Conservation (phyloP, 2,113 vertebrate species). For the Platichthys flesus region DNA sequence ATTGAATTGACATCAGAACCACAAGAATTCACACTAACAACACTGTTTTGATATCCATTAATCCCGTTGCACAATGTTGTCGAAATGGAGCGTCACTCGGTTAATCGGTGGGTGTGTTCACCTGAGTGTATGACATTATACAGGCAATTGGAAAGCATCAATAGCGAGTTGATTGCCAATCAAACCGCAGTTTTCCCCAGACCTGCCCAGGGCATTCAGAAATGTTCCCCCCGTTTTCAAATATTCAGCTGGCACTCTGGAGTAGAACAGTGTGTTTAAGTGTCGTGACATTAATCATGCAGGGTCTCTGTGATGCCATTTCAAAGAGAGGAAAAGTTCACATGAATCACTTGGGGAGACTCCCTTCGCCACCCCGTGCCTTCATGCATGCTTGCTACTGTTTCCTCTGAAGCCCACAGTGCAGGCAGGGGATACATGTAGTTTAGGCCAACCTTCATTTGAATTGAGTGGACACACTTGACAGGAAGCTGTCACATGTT, state of each 20-base stretch:
- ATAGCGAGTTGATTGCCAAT: constrained; percentile 55
- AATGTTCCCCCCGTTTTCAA: constrained; percentile 44
- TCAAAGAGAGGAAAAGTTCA: constrained; percentile 75
- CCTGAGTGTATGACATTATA: constrained; percentile 31
- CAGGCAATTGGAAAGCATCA: constrained; percentile 36
- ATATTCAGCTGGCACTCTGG: constrained; percentile 47
- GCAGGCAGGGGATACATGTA: constrained; percentile 27
- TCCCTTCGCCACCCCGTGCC: constrained; percentile 28
- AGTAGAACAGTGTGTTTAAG: constrained; percentile 48
- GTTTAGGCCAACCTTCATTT: constrained; percentile 33
- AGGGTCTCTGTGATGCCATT: constrained; percentile 72
- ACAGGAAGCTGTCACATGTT: constrained; percentile 36
- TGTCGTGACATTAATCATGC: constrained; percentile 69
- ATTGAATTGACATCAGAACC: not conserved
- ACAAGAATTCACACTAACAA: not conserved
- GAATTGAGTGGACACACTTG: constrained; percentile 26
- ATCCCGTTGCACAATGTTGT: constrained; percentile 22
- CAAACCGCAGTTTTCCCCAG: constrained; percentile 41
- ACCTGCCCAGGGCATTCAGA: constrained; percentile 26
- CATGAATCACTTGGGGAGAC: constrained; percentile 64
- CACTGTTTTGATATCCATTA: constrained; percentile 14
- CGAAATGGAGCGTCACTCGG: not conserved
- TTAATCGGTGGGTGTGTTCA: constrained; percentile 9
- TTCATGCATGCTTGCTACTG: constrained; percentile 35
- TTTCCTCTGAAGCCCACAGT: constrained; percentile 31